Percentiles rank a stretch among this genome's conserved stretches.
These are phyloP conservation scores for Conomelus anceps DNA, from an alignment of 2,888 invertebrate genomes.

Conservation along the genomic window DNA sequence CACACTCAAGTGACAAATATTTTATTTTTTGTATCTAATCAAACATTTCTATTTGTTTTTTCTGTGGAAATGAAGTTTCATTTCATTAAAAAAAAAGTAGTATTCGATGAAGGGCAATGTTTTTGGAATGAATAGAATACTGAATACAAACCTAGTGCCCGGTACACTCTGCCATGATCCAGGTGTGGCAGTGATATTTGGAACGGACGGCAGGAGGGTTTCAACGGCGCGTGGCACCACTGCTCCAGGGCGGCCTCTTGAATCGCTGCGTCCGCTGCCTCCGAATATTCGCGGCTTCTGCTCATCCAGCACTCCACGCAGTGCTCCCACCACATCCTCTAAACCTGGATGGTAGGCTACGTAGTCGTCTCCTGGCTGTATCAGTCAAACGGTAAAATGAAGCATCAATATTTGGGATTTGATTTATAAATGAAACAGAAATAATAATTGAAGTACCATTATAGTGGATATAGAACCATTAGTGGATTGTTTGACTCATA, in stretches of 20 bases:
- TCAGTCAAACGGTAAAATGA: not conserved
- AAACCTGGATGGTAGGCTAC: conserved; percentile 43
- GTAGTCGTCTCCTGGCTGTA: conserved; percentile 45
- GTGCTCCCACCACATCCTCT: conserved; percentile 31
- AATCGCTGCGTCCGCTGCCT: not conserved
- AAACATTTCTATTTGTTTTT: no score
- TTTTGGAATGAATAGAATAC: no score
- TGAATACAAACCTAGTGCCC: conserved; percentile 63
- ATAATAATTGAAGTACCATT: no score
- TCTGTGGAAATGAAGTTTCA: no score
- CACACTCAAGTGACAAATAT: no score
- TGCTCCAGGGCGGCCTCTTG: not conserved
- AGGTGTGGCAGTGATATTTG: conserved; percentile 60
- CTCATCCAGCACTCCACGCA: conserved; percentile 38
- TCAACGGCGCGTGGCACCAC: conserved; percentile 27
- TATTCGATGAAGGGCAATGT: no score
- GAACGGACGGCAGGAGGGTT: conserved; percentile 48
- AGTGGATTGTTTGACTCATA: no score
- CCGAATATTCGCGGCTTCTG: not conserved
- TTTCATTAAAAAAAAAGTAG: no score
- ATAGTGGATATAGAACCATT: no score
- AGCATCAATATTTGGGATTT: not conserved
- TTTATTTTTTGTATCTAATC: no score
- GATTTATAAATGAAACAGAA: no score
- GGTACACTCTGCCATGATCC: conserved; percentile 74